Percentiles rank a stretch among this genome's conserved stretches.
Conservation (phyloP, 92 coral and sea anemone genomes). For the Muricea muricata region DNA sequence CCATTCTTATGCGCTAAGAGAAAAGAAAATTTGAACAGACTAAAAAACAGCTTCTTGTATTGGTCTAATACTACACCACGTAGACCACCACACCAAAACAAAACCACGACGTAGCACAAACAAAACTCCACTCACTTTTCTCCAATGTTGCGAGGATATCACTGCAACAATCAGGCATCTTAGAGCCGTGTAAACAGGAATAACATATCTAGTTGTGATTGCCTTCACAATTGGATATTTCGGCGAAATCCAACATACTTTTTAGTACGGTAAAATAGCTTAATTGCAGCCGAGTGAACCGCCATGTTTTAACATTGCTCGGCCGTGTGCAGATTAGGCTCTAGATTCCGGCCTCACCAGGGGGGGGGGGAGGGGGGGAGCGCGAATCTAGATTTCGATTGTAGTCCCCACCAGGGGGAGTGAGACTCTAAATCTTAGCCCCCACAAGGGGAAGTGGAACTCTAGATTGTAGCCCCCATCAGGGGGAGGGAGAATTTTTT, state of each 20-base stretch:
- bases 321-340: not conserved
- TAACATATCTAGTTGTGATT: conserved; percentile 14
- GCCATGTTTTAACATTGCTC: conserved; percentile 25
- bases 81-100: conserved; percentile 14
- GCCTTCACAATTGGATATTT: not conserved
- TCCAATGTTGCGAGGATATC: conserved; percentile 87
- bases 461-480: too few relatives aligned
- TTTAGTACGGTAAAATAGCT: not conserved
- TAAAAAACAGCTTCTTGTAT: not conserved
- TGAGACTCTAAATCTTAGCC: too few relatives aligned
- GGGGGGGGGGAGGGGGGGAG: too few relatives aligned
- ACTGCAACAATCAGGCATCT: conserved; percentile 98
- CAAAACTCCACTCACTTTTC: conserved; percentile 72
- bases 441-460: too few relatives aligned
- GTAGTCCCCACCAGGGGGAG: too few relatives aligned
- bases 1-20: conserved; percentile 72
- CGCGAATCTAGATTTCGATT: too few relatives aligned
- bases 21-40: not conserved
- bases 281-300: conserved; percentile 4
- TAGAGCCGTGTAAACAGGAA: conserved; percentile 12
- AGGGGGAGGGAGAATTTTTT: too few relatives aligned
- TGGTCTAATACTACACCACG: not conserved
- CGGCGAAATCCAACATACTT: not conserved
- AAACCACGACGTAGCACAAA: not conserved
- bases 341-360: too few relatives aligned